Percentiles rank a stretch among this genome's conserved stretches.
Conservation (phyloP, 2,888 invertebrate genomes). For the Latheticus oryzae region DNA sequence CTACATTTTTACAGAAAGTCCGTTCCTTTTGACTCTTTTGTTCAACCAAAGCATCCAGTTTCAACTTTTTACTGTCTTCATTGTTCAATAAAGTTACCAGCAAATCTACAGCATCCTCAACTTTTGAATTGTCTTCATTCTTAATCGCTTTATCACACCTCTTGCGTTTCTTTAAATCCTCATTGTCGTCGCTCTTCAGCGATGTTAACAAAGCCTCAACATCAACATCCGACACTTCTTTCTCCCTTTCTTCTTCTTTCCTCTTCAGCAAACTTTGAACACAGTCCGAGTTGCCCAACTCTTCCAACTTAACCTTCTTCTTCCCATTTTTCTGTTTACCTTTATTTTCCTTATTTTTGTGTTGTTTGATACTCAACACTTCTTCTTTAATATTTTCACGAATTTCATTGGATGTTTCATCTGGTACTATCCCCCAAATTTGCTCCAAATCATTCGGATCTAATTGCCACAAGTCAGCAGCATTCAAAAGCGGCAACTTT, state of each 20-base stretch:
- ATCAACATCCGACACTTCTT: too few relatives aligned
- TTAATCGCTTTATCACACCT: constrained; percentile 25
- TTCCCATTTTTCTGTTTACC: constrained; percentile 14
- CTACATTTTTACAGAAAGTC: constrained; percentile 56
- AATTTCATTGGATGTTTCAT: constrained; percentile 14
- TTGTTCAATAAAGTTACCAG: background rate
- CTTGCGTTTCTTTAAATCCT: too few relatives aligned
- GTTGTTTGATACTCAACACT: constrained; percentile 41
- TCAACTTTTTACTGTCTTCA: constrained; percentile 1
- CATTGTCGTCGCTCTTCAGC: constrained; percentile 8
- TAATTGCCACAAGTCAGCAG: constrained; percentile 56
- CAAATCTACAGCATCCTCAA: constrained; percentile 1
- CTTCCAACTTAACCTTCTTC: constrained; percentile 13
- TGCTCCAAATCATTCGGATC: constrained; percentile 53
- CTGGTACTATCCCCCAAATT: constrained; percentile 49
- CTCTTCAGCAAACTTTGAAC: constrained; percentile 22
- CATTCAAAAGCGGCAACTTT: constrained; percentile 63
- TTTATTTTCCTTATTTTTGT: constrained; percentile 23
- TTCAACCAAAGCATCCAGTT: background rate
- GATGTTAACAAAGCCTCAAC: constrained; percentile 20
- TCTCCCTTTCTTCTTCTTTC: constrained; percentile 7
- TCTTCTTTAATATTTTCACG: constrained; percentile 41
- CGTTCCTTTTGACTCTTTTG: background rate
- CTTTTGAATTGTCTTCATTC: constrained; percentile 15
- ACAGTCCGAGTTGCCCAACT: constrained; percentile 1